Evolutionary conservation across 2,888 invertebrate genomes (phyloP).

Genomic region (Diarsia brunnea): DNA sequence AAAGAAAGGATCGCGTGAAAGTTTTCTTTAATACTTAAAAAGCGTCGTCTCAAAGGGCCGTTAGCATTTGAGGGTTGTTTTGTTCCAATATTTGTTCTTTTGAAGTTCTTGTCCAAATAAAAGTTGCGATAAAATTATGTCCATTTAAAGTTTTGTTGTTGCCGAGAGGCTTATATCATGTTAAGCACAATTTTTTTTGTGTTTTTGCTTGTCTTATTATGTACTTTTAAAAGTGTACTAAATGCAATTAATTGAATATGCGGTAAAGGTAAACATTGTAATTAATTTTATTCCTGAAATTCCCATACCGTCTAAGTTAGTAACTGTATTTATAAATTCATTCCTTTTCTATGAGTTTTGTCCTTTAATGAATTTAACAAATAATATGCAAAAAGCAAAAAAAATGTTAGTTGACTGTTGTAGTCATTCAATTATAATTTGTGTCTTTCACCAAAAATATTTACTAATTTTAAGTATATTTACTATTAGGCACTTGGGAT

Average conservation of each 20-base stretch:
- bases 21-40: slow-evolving; percentile 74
- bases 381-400: neutral
- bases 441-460: neutral
- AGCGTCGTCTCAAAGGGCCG: slow-evolving; percentile 70
- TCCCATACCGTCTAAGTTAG: neutral
- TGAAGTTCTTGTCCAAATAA: slow-evolving; percentile 54
- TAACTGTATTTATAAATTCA: neutral
- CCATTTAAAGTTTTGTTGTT: slow-evolving; percentile 9
- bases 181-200: neutral
- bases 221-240: neutral
- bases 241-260: neutral
- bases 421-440: too few relatives aligned
- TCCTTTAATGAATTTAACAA: neutral
- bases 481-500: neutral
- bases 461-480: neutral
- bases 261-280: neutral
- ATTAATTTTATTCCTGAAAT: neutral
- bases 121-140: slow-evolving; percentile 43
- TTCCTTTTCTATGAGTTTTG: neutral
- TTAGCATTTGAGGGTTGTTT: slow-evolving; percentile 58
- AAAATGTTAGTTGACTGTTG: too few relatives aligned
- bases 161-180: neutral
- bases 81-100: slow-evolving; percentile 61
- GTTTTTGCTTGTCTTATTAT: neutral
- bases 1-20: slow-evolving; percentile 70